Conservation (phyloP, 2,888 invertebrate species). For the Doris montereyensis region DNA sequence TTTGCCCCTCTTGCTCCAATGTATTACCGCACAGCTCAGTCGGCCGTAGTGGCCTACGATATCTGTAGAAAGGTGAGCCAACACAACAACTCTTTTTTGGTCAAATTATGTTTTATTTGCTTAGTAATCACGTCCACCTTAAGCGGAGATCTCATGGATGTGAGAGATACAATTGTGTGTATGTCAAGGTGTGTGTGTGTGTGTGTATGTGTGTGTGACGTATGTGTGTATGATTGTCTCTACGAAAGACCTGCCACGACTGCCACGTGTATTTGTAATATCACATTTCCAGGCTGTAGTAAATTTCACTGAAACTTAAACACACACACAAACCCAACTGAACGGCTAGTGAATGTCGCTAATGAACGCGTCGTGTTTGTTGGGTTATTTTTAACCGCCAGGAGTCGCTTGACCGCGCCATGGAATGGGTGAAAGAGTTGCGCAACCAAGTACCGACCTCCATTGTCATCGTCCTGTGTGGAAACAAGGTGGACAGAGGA, state of each 20-base stretch:
- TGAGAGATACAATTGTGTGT: background rate
- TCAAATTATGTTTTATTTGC: background rate
- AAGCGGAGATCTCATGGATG: background rate
- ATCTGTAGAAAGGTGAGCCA: constrained; percentile 27
- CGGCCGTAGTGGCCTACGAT: constrained; percentile 31
- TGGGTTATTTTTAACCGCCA: constrained; percentile 37
- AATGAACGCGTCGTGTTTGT: constrained; percentile 52
- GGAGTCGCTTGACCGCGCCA: constrained; percentile 45
- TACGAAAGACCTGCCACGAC: too few species aligned
- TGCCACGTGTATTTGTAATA: too few species aligned
- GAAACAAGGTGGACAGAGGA: constrained; percentile 27
- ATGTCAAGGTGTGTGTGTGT: background rate
- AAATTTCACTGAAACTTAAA: too few species aligned
- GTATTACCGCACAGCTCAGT: constrained; percentile 35
- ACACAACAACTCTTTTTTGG: background rate
- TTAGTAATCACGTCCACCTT: background rate
- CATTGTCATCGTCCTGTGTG: constrained; percentile 32
- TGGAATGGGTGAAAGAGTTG: constrained; percentile 37
- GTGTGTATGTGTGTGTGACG: background rate
- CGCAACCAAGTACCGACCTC: constrained; percentile 20
- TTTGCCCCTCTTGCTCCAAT: constrained; percentile 35
- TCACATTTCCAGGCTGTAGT: too few species aligned
- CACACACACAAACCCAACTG: background rate
- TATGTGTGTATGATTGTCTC: too few species aligned
- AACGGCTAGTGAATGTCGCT: background rate